Base-by-base conservation (phyloP, 2,888 invertebrate species). In the Drosophila setosimentum region DNA sequence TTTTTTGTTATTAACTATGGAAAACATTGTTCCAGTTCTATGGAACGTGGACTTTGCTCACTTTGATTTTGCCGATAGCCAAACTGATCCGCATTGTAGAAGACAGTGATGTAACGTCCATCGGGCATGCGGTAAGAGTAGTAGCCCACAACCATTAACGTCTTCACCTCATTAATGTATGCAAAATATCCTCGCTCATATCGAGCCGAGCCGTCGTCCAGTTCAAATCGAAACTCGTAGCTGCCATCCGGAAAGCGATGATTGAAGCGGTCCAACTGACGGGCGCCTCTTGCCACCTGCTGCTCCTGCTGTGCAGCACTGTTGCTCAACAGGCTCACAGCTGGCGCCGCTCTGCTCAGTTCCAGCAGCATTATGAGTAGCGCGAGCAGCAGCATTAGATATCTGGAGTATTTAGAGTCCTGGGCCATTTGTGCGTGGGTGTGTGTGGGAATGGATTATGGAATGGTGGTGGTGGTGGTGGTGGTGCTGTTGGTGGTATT, bases 81-180 rank as follows among this genome's bases (percentile, higher is more conserved):
- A 76, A 87, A 82, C 53, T 90, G 92, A 80, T 92, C 92, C 33
- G 93, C 92, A 73, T 92, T 93, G 42, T 93, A 92, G 83, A 92
- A 92, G 6, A 93, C 93, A 0, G 92, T 93, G 10, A 92, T 66
- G 42, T 86, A 93, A 2, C 91, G 83, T 0, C 80, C 84, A 65
- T 91, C 89, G 32, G 90, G 82, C 86, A 91, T 85, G 10, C 91
- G 89, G 61, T 92, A 92, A 3, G 92, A 88, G 48, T 92, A 92
- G 55, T 92, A 93, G 8, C 92, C 92, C 2, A 91, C 91, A 0
- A 92, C 92, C 60, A 92, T 91, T 10, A 93, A 60, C 13, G 90
- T 91, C 62, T 89, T 90, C 7, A 87, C 69, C 51, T 92, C 77
- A 42, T 92, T 83, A 45, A 88, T 55, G 21, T 70, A 68, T 37